Base-by-base conservation (phyloP, 2,113 vertebrate species). In the Numenius arquata region DNA sequence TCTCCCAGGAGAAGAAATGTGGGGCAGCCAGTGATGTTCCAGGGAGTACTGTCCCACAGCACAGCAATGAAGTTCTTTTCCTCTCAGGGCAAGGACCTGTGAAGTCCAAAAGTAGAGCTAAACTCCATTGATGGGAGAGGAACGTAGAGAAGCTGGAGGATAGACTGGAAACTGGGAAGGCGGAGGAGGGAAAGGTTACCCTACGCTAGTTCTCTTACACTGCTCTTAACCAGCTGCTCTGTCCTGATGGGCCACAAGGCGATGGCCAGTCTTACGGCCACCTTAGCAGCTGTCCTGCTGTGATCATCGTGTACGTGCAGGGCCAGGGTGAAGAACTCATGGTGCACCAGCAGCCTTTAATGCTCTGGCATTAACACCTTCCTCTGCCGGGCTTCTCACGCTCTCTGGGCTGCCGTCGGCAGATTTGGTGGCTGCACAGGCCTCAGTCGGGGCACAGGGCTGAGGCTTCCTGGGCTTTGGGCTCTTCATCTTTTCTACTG, bases 401-500 rank as follows among this genome's bases (percentile, higher is more conserved):
- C 12, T 23, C n/a, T n/a, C 34, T 15, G 56, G 16, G 41, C 38
- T 45, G 29, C 75, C 13, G 38, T 14, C 18, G 14, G 26, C 40
- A 3, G 34, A 15, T 68, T 0, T 19, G 52, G 6, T 25, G 45
- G 50, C 36, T 22, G 17, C n/a, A 1, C 1, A 0, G 3, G 12
- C 73, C 43, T 45, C 29, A 4, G 11, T 26, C 41, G 22, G 43
- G 34, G 14, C 30, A 9, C 41, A 58, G n/a, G 7, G 6, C 30
- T 15, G 14, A 11, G 36, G 19, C 22, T 32, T 56, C 40, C 27
- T 13, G n/a, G 30, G 21, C 2, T n/a, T 48, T 43, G 12, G n/a
- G 52, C 52, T 56, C 48, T 47, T 34, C 23, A 5, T 14, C 47
- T 56, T 56, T 43, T 17, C 26, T 67, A 6, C 20, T 63, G 14